A percentile compares a stretch with the other conserved stretches of the same genome.
phyloP scores from a whole-genome alignment of 2,797 vertebrate species.

The Peromyscus eremicus region DNA sequence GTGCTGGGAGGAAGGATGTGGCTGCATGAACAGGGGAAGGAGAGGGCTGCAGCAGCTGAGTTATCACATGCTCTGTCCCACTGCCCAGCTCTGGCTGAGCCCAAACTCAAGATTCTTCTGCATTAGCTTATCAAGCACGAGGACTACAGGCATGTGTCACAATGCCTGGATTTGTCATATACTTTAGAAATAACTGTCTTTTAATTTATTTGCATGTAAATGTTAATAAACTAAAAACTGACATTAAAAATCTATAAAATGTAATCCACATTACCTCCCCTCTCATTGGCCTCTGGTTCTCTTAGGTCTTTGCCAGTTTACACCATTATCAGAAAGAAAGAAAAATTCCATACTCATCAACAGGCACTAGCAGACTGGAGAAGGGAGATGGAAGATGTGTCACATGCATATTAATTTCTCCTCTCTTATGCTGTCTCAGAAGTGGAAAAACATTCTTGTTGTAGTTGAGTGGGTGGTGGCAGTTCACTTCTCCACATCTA shows the following conservation, averaged over 20 bases:
- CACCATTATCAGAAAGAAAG: background rate
- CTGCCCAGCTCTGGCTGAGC: background rate
- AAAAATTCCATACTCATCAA: background rate
- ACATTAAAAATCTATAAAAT: background rate
- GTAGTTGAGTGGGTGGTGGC: conserved; percentile 56
- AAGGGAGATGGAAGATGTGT: conserved; percentile 8
- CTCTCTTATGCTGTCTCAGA: conserved; percentile 57
- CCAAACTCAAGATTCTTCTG: background rate
- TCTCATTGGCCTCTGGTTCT: background rate
- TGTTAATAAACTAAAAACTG: conserved; percentile 12
- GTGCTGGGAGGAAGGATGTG: background rate
- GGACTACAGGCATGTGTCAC: background rate
- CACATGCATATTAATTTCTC: conserved; percentile 57
- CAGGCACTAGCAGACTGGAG: background rate
- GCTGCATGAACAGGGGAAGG: fast-evolving
- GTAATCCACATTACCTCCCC: background rate
- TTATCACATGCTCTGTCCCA: background rate
- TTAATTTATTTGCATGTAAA: conserved; percentile 7
- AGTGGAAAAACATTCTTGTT: conserved; percentile 18
- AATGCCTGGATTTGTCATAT: background rate
- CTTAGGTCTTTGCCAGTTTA: background rate
- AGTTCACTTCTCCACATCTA: conserved; percentile 61
- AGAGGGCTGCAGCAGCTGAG: background rate
- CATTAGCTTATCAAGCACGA: background rate
- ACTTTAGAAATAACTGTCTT: conserved; percentile 17